Evolutionary conservation across 1,140 invertebrate genomes (phyloP).

Genomic region (Campoletis sonorensis): DNA sequence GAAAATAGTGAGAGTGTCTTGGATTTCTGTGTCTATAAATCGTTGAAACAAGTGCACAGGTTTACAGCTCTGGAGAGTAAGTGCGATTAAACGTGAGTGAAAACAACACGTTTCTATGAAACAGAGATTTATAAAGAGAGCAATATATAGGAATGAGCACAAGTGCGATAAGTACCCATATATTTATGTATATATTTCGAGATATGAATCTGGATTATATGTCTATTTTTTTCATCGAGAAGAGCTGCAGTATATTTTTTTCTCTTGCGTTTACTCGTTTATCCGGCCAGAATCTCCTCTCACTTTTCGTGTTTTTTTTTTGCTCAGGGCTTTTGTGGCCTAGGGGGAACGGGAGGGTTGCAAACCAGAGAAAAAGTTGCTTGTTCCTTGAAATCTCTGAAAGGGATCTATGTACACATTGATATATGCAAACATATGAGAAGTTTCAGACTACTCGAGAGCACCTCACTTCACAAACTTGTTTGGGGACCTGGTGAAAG

Average conservation of each 20-base stretch:
- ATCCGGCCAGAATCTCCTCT: background rate
- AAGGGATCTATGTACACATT: background rate
- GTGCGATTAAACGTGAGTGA: background rate
- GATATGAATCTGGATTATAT: background rate
- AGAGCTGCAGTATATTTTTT: background rate
- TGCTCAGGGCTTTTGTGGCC: background rate
- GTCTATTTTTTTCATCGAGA: background rate
- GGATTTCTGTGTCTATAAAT: conserved; percentile 18
- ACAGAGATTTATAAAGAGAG: too few relatives aligned
- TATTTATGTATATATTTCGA: background rate
- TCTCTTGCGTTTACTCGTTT: background rate
- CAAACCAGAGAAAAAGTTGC: conserved; percentile 23
- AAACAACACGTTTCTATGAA: background rate
- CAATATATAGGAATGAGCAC: too few relatives aligned
- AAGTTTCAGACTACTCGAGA: background rate
- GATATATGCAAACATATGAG: conserved; percentile 1
- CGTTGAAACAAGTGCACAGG: background rate
- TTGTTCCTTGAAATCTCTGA: conserved; percentile 11
- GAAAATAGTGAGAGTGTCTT: background rate
- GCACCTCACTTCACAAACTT: background rate
- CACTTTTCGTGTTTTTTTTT: conserved; percentile 27
- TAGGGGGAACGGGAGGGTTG: conserved; percentile 18
- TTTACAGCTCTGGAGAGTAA: background rate
- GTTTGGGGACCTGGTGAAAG: background rate
- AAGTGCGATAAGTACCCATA: too few relatives aligned